phyloP scores from a whole-genome alignment of 2,888 invertebrate genomes.

The Andricus curvator region DNA sequence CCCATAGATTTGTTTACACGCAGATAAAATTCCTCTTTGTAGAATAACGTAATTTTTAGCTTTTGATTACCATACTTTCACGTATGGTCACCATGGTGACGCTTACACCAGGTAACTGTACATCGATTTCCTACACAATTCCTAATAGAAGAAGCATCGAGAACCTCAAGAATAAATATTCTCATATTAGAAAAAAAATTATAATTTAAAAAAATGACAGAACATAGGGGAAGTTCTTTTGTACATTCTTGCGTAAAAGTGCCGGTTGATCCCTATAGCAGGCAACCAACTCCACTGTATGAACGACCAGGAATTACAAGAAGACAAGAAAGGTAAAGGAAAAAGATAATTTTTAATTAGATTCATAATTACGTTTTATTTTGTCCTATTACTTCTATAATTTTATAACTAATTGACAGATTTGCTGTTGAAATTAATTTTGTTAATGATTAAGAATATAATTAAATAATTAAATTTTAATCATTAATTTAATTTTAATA shows the following conservation, averaged over 20 bases:
- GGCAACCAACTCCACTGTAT: constrained; percentile 85
- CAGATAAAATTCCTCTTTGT: not conserved
- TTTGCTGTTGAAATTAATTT: not conserved
- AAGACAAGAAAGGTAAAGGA: constrained; percentile 30
- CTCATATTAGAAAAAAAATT: not conserved
- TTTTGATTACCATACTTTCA: constrained; percentile 15
- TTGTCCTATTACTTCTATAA: not conserved
- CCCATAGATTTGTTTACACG: not conserved
- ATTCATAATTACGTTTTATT: not conserved
- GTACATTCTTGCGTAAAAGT: constrained; percentile 86
- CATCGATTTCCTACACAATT: constrained; percentile 55
- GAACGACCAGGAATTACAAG: constrained; percentile 79
- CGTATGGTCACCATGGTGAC: constrained; percentile 59
- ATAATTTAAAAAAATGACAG: constrained; percentile 73
- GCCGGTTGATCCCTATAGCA: constrained; percentile 86
- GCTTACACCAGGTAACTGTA: constrained; percentile 49
- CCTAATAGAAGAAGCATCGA: not conserved
- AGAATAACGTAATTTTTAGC: not conserved
- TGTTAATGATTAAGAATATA: not conserved
- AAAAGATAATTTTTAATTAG: not conserved
- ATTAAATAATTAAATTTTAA: not conserved
- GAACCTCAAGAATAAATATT: not conserved
- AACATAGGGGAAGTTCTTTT: constrained; percentile 83
- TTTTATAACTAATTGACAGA: not conserved
- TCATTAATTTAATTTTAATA: not conserved